Evolutionary conservation across 2,888 invertebrate species (phyloP).

Genomic region (Icerya purchasi): DNA sequence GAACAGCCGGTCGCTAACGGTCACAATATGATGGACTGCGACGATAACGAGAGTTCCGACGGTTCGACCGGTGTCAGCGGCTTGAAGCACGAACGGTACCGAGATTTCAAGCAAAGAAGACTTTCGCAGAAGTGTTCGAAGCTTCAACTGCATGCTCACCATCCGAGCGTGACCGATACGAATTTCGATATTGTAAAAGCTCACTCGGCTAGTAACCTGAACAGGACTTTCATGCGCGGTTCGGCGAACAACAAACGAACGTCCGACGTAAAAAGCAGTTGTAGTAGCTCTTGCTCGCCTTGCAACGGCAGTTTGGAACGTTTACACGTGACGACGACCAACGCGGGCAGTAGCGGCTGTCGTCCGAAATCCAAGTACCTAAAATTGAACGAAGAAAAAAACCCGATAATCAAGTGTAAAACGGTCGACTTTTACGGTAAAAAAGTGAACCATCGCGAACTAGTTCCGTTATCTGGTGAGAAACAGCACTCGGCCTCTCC

Average conservation of each 20-base stretch:
- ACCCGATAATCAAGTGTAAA: not conserved
- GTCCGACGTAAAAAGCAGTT: not conserved
- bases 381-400: not conserved
- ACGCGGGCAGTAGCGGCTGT: not conserved
- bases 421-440: not conserved
- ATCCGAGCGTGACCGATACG: not conserved
- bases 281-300: not conserved
- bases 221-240: not conserved
- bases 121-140: conserved; percentile 2
- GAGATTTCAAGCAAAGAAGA: conserved; percentile 8
- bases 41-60: conserved; percentile 4
- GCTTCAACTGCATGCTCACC: not conserved
- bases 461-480: no score
- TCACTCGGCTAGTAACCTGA: not conserved
- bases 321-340: not conserved
- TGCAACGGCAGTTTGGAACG: not conserved
- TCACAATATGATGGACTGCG: not conserved
- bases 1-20: conserved; percentile 1
- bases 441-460: no score
- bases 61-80: not conserved
- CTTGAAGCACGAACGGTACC: conserved; percentile 8
- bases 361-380: not conserved
- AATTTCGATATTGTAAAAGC: no score
- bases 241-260: not conserved
- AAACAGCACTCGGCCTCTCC: no score